Percentiles rank a stretch among this genome's conserved stretches.
phyloP scores from a whole-genome alignment of 2,113 vertebrate genomes.

The Natator depressus region DNA sequence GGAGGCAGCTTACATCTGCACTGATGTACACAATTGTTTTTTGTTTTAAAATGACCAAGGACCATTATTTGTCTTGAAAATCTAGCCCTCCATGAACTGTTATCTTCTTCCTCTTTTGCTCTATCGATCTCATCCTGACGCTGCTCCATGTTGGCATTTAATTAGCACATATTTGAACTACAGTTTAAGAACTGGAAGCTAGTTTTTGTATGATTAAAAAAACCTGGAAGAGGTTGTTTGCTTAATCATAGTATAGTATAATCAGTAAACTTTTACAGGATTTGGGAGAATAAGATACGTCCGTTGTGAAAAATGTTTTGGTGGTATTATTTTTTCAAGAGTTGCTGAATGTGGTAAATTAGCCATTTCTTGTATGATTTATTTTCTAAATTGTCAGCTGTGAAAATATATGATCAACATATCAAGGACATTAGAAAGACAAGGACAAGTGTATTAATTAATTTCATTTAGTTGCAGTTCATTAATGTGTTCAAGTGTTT shows the following conservation, averaged over 20 bases:
- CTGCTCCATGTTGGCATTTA: neutral
- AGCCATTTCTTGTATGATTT: neutral
- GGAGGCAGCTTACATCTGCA: rapidly evolving
- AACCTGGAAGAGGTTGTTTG: neutral
- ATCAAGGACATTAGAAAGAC: neutral
- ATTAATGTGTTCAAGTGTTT: neutral
- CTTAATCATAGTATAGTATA: neutral
- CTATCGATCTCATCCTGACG: neutral
- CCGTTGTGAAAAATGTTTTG: neutral
- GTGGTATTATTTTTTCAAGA: neutral
- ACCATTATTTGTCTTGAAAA: neutral
- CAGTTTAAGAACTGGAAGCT: neutral
- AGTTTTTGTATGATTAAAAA: neutral
- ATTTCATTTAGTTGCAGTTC: neutral
- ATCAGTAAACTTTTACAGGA: neutral
- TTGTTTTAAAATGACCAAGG: neutral
- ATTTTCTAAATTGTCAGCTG: neutral
- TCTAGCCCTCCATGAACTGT: neutral
- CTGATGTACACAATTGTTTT: neutral
- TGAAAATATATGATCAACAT: neutral
- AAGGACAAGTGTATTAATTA: neutral
- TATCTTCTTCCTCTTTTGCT: neutral
- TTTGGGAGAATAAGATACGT: neutral
- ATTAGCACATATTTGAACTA: neutral
- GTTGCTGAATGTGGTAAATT: neutral